Conservation (phyloP, 2,113 vertebrate species). For the Bombycilla garrulus region DNA sequence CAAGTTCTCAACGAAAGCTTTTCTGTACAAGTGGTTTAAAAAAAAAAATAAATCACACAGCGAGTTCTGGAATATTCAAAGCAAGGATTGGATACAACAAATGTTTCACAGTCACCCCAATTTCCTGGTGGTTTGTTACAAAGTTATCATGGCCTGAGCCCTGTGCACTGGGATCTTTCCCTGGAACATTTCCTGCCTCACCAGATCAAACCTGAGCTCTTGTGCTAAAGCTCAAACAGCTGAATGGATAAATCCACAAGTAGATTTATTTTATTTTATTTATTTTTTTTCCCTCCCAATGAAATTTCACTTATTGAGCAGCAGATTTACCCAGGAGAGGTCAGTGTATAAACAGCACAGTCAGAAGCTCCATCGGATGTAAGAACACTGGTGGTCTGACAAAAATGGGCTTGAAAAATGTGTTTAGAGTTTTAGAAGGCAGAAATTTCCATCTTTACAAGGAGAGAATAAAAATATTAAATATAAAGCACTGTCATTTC, state of each 20-base stretch:
- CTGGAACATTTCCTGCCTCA: background rate
- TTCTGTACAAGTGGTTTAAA: slow-evolving; percentile 32
- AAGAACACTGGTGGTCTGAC: background rate
- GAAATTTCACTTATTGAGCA: background rate
- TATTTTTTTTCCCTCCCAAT: background rate
- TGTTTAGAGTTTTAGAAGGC: background rate
- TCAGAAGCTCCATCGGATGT: background rate
- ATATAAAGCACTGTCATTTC: background rate
- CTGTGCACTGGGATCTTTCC: background rate
- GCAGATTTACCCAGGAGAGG: background rate
- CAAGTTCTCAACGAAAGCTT: slow-evolving; percentile 4
- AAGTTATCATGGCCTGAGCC: background rate
- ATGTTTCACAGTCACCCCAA: background rate
- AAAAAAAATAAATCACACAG: background rate
- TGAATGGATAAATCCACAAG: background rate
- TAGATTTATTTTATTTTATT: too few species aligned
- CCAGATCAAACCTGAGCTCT: background rate
- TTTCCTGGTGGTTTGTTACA: background rate
- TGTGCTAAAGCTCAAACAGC: background rate
- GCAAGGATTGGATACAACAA: background rate
- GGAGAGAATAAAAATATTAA: background rate
- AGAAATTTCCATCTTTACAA: background rate
- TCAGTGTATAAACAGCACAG: slow-evolving; percentile 9
- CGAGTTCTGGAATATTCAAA: background rate
- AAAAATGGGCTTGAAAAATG: background rate